Percentiles rank a stretch among this genome's conserved stretches.
Conservation (phyloP, 2,113 vertebrate species). For the Sphyrna mokarran region DNA sequence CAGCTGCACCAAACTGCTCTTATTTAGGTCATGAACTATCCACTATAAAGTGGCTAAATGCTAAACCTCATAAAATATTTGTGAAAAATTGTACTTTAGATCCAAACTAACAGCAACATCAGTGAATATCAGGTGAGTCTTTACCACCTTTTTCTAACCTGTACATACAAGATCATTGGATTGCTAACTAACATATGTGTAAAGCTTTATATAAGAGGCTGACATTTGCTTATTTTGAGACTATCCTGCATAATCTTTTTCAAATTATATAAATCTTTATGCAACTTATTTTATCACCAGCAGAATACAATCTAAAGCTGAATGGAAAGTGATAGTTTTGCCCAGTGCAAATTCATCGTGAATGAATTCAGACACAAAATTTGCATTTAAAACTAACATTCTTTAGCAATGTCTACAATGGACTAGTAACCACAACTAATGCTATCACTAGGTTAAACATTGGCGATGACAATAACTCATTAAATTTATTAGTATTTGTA, state of each 20-base stretch:
- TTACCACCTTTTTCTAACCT: background rate
- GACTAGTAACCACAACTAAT: background rate
- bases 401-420: background rate
- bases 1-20: background rate
- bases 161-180: background rate
- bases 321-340: background rate
- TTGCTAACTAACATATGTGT: background rate
- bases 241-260: background rate
- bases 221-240: background rate
- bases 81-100: background rate
- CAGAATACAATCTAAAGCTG: background rate
- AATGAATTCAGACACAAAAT: background rate
- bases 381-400: background rate
- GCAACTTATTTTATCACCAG: background rate
- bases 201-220: background rate
- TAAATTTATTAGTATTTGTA: background rate
- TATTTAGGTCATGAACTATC: background rate
- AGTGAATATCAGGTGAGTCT: background rate
- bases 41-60: background rate
- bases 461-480: background rate
- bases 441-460: background rate
- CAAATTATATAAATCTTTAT: conserved; percentile 17
- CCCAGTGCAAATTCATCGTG: no score
- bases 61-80: background rate
- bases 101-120: background rate